Percentiles rank a stretch among this genome's conserved stretches.
phyloP scores from a whole-genome alignment of 2,797 vertebrate species.

The Smutsia gigantea region DNA sequence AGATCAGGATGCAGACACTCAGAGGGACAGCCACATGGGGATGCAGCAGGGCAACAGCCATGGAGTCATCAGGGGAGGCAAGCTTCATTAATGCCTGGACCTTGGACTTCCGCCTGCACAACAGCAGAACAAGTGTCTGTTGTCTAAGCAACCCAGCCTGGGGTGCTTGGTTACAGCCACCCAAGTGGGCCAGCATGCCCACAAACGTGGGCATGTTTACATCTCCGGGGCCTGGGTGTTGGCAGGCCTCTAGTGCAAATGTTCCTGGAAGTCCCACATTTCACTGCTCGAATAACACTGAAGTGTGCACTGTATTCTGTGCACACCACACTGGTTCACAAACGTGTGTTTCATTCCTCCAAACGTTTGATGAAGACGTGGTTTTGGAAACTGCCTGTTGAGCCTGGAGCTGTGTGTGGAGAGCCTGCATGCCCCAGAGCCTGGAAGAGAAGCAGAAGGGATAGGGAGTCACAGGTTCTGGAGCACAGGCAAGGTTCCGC shows the following conservation, averaged over 20 bases:
- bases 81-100: rapidly evolving
- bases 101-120: too few relatives aligned
- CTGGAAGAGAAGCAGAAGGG: rapidly evolving
- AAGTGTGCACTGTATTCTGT: rapidly evolving
- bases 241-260: too few relatives aligned
- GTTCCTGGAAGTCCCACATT: rapidly evolving
- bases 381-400: rapidly evolving
- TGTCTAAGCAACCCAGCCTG: rapidly evolving
- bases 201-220: rapidly evolving
- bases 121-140: rapidly evolving
- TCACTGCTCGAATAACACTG: too few relatives aligned
- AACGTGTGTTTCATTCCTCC: rapidly evolving
- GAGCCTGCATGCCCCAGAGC: neutral
- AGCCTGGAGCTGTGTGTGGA: neutral
- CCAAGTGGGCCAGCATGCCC: rapidly evolving
- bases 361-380: rapidly evolving
- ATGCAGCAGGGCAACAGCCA: rapidly evolving
- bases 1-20: rapidly evolving
- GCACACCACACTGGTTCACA: rapidly evolving
- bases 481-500: rapidly evolving
- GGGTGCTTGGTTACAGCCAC: rapidly evolving
- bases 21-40: rapidly evolving
- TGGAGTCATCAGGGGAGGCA: rapidly evolving
- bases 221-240: too few relatives aligned
- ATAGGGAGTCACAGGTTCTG: rapidly evolving